phyloP scores from a whole-genome alignment of 2,113 vertebrate genomes.

The Narcine bancroftii region DNA sequence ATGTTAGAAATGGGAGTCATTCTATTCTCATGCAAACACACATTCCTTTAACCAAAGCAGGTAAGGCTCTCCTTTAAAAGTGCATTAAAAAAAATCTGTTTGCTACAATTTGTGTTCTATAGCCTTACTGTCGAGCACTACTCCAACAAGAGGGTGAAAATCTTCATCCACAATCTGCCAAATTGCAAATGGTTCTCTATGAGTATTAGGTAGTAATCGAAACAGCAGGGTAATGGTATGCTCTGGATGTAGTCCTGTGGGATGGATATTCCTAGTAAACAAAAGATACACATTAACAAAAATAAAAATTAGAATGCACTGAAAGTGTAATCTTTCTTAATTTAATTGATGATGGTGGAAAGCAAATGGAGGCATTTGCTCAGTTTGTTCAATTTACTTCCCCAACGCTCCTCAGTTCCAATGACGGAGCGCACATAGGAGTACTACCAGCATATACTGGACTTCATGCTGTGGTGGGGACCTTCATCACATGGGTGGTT shows the following conservation, averaged over 20 bases:
- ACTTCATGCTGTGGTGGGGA: background rate
- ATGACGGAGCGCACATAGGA: background rate
- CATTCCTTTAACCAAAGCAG: background rate
- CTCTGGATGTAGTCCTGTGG: constrained; percentile 64
- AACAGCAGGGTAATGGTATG: constrained; percentile 72
- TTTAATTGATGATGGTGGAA: too few relatives aligned
- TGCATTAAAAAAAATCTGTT: background rate
- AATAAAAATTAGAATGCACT: too few relatives aligned
- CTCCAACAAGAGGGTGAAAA: constrained; percentile 78
- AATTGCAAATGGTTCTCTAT: constrained; percentile 72
- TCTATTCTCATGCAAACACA: background rate
- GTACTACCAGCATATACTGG: background rate
- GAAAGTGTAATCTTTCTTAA: background rate
- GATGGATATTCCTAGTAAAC: constrained; percentile 62
- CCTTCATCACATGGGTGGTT: background rate
- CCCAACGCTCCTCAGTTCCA: background rate
- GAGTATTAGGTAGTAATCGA: constrained; percentile 72
- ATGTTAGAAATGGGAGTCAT: background rate
- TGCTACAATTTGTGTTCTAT: background rate
- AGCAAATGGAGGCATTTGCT: too few relatives aligned
- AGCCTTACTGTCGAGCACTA: constrained; percentile 77
- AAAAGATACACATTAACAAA: background rate
- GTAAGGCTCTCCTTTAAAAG: background rate
- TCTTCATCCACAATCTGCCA: constrained; percentile 83
- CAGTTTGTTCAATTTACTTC: background rate